Conservation (phyloP, 2,888 invertebrate species). For the Drosophila borborema region DNA sequence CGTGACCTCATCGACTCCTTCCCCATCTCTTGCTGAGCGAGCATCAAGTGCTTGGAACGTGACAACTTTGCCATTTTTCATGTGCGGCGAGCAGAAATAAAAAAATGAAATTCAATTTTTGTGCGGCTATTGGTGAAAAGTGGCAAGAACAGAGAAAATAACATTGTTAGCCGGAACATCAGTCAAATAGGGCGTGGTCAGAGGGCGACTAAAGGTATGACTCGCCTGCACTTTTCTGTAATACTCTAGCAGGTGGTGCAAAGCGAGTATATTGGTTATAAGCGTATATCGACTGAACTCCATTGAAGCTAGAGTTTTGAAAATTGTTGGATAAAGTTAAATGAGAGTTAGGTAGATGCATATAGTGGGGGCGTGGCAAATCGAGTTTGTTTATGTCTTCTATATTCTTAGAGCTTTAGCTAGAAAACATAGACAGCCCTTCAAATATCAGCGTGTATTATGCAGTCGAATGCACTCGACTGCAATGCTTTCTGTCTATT, state of each 20-base stretch:
- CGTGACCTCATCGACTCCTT: not conserved
- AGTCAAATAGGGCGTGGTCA: constrained; percentile 47
- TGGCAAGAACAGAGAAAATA: constrained; percentile 34
- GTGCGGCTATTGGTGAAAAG: constrained; percentile 57
- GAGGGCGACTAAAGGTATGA: constrained; percentile 1
- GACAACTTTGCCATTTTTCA: constrained; percentile 74
- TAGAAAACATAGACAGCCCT: too few species aligned
- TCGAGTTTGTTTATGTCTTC: too few species aligned
- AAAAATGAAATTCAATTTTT: constrained; percentile 65
- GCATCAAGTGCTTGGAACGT: constrained; percentile 52
- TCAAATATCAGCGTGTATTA: not conserved
- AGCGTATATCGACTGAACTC: too few species aligned
- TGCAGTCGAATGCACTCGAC: not conserved
- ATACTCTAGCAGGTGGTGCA: not conserved
- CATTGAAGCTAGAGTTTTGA: not conserved
- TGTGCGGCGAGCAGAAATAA: constrained; percentile 29
- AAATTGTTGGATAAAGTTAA: not conserved
- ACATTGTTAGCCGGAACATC: constrained; percentile 56
- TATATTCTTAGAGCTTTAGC: too few species aligned
- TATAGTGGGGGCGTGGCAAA: too few species aligned
- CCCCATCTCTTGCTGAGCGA: not conserved
- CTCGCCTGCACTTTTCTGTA: not conserved
- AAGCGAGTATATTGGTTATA: not conserved
- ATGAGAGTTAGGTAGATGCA: too few species aligned
- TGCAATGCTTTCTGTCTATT: not conserved